Conservation (phyloP, 2,113 vertebrate genomes). For the Beaufortia kweichowensis region DNA sequence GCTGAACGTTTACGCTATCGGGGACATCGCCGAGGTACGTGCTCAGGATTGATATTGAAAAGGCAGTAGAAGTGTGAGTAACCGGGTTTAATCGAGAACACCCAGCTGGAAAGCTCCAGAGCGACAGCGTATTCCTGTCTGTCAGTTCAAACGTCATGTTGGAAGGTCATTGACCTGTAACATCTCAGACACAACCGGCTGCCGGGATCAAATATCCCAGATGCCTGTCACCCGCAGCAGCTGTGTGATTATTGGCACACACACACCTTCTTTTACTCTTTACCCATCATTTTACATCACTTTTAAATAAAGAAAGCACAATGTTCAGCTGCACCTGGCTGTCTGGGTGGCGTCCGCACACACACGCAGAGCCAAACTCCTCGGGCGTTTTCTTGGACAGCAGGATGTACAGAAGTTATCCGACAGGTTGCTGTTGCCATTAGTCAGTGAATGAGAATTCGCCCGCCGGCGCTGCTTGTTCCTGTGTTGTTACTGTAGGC, state of each 20-base stretch:
- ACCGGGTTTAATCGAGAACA: not conserved
- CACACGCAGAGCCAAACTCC: constrained; percentile 40
- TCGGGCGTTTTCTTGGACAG: constrained; percentile 61
- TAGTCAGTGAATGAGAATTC: constrained; percentile 60
- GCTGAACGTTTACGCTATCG: constrained; percentile 87
- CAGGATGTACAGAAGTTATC: constrained; percentile 68
- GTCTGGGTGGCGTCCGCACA: constrained; percentile 49
- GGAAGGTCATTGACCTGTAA: constrained; percentile 16
- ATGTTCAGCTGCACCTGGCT: constrained; percentile 50
- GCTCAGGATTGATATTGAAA: not conserved
- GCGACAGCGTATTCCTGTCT: constrained; percentile 21
- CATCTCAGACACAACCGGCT: constrained; percentile 30
- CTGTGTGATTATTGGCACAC: constrained; percentile 67
- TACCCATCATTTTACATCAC: constrained; percentile 7
- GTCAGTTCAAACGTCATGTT: constrained; percentile 11
- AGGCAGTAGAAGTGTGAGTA: constrained; percentile 5
- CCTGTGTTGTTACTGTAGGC: constrained; percentile 40
- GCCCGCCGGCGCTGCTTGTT: constrained; percentile 37
- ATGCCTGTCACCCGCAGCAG: constrained; percentile 62
- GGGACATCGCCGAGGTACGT: constrained; percentile 87
- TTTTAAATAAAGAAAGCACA: not conserved
- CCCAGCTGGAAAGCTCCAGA: not conserved
- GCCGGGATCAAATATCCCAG: constrained; percentile 55
- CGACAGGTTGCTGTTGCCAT: constrained; percentile 63
- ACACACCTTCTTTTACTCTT: constrained; percentile 23